Conservation (phyloP, 2,888 invertebrate species). For the Gymnosoma rotundatum region DNA sequence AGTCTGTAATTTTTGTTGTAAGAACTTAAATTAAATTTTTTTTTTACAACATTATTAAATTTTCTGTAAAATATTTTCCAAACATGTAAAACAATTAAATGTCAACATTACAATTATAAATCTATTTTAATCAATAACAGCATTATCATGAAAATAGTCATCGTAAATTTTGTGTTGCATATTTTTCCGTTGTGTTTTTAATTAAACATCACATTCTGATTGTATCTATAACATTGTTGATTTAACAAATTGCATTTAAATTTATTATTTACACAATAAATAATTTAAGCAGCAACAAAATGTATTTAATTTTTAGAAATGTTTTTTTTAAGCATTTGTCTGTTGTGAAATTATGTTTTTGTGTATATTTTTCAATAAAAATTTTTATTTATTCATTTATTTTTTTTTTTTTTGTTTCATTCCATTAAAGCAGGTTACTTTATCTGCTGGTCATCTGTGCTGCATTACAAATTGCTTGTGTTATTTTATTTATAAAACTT, state of each 20-base stretch:
- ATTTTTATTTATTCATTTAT: conserved; percentile 6
- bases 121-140: conserved; percentile 26
- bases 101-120: neutral
- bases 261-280: conserved; percentile 65
- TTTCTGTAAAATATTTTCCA: neutral
- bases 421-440: too few species aligned
- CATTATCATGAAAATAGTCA: conserved; percentile 15
- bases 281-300: conserved; percentile 46
- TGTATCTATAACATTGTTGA: conserved; percentile 61
- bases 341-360: conserved; percentile 14
- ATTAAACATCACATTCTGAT: conserved; percentile 59
- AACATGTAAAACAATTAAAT: neutral
- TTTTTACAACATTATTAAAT: neutral
- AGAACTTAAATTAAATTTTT: neutral
- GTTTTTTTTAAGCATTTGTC: neutral
- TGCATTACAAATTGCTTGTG: neutral
- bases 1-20: neutral
- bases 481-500: neutral
- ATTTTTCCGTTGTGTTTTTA: conserved; percentile 48
- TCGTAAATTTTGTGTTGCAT: conserved; percentile 18
- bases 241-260: conserved; percentile 64
- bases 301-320: conserved; percentile 27
- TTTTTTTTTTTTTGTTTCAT: neutral
- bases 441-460: too few species aligned
- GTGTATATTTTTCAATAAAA: neutral